A percentile compares a stretch with the other conserved stretches of the same genome.
These are phyloP conservation scores for Telmatherina bonti DNA, from an alignment of 2,797 vertebrate genomes.

Conservation along the genomic window DNA sequence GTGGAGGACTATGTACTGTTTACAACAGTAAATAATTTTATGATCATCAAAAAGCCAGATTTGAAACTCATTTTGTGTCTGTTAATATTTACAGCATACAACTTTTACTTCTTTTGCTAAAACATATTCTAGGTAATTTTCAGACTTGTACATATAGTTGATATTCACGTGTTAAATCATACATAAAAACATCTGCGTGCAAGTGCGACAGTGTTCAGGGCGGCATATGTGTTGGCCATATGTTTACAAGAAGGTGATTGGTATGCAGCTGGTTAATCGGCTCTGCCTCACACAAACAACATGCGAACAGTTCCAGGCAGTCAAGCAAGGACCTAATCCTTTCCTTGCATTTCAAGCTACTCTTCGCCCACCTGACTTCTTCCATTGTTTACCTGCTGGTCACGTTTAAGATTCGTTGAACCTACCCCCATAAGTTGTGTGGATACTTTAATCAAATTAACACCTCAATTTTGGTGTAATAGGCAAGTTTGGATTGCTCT, in stretches of 20 bases:
- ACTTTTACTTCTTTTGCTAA: not conserved
- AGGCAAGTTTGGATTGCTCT: not conserved
- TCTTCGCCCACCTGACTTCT: slow-evolving; percentile 36
- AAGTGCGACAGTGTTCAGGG: slow-evolving; percentile 40
- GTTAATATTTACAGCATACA: not conserved
- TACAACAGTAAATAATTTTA: not conserved
- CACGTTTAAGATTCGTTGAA: not conserved
- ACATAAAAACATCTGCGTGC: slow-evolving; percentile 26
- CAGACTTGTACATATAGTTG: slow-evolving; percentile 4
- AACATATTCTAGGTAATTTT: not conserved
- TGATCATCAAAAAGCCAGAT: not conserved
- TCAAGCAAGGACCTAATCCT: slow-evolving; percentile 63
- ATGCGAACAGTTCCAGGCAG: slow-evolving; percentile 40
- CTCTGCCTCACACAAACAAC: slow-evolving; percentile 67
- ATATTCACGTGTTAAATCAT: not conserved
- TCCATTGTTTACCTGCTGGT: slow-evolving; percentile 22
- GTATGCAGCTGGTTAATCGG: slow-evolving; percentile 70
- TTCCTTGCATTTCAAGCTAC: slow-evolving; percentile 40
- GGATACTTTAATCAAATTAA: slow-evolving; percentile 2
- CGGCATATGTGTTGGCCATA: slow-evolving; percentile 70
- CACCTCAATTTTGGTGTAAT: not conserved
- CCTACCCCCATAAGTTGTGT: not conserved
- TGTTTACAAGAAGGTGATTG: slow-evolving; percentile 62
- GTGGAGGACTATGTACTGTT: not conserved
- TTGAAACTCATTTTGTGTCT: not conserved